These are phyloP conservation scores for Tetragonula clypearis DNA, from an alignment of 1,140 invertebrate species.

Conservation along the genomic window DNA sequence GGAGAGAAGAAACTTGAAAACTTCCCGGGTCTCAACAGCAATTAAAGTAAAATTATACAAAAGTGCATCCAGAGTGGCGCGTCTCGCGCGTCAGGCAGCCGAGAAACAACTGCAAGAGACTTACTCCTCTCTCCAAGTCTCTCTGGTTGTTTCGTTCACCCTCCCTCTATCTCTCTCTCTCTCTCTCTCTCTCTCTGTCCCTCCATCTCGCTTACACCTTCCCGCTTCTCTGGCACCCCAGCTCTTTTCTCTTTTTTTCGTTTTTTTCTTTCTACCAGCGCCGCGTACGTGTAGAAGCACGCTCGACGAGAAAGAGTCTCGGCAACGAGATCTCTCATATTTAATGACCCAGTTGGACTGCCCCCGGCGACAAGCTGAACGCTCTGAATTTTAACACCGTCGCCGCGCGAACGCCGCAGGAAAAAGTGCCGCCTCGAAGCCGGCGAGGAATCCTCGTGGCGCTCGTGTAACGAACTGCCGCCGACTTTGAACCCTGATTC, in stretches of 20 bases:
- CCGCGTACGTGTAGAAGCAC: slow-evolving; percentile 32
- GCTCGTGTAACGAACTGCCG: slow-evolving; percentile 50
- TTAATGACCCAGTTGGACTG: slow-evolving; percentile 74
- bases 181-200: neutral
- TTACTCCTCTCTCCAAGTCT: slow-evolving; percentile 21
- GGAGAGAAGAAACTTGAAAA: slow-evolving; percentile 69
- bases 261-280: neutral
- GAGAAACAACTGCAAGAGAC: slow-evolving; percentile 64
- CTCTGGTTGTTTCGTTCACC: slow-evolving; percentile 27
- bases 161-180: neutral
- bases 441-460: slow-evolving; percentile 21
- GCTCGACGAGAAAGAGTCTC: slow-evolving; percentile 41
- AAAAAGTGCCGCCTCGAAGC: slow-evolving; percentile 49
- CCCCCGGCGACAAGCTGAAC: slow-evolving; percentile 69
- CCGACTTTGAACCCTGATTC: slow-evolving; percentile 51
- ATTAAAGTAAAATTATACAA: slow-evolving; percentile 78
- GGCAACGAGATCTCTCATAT: slow-evolving; percentile 73
- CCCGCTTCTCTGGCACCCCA: neutral
- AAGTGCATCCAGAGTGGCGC: slow-evolving; percentile 68
- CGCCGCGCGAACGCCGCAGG: slow-evolving; percentile 16
- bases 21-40: slow-evolving; percentile 69
- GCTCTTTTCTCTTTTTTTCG: neutral
- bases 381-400: slow-evolving; percentile 73
- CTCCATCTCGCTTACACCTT: neutral
- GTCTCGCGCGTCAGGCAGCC: slow-evolving; percentile 59